These are phyloP conservation scores for Gasteruption jaculator DNA, from an alignment of 2,888 invertebrate species.

Conservation along the genomic window DNA sequence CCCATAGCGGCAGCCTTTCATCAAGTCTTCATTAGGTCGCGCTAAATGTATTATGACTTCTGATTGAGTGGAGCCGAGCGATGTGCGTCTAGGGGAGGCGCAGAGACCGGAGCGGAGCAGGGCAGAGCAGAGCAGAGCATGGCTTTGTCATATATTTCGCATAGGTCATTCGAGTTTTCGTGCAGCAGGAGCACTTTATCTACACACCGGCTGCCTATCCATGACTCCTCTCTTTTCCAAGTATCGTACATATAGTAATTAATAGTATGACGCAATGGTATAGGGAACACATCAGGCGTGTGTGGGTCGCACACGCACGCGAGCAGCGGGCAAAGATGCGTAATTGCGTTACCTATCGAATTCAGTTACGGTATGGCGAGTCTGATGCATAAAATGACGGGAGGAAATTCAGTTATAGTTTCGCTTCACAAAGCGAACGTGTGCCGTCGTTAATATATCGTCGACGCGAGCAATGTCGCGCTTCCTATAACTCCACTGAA, in stretches of 20 bases:
- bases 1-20: constrained; percentile 46
- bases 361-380: constrained; percentile 50
- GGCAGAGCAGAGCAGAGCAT: too few species aligned
- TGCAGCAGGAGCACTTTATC: too few species aligned
- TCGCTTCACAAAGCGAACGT: constrained; percentile 50
- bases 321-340: constrained; percentile 46
- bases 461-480: constrained; percentile 31
- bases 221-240: too few species aligned
- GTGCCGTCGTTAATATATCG: constrained; percentile 44
- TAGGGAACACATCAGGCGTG: too few species aligned
- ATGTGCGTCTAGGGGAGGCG: too few species aligned
- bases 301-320: constrained; percentile 34
- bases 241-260: constrained; percentile 32
- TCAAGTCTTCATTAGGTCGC: constrained; percentile 51
- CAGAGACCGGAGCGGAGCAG: too few species aligned
- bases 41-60: constrained; percentile 54
- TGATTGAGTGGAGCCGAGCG: constrained; percentile 48
- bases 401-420: constrained; percentile 50
- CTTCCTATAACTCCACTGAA: too few species aligned
- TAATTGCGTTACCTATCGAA: constrained; percentile 52
- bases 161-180: too few species aligned
- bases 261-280: too few species aligned
- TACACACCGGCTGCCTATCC: too few species aligned
- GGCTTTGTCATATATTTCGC: too few species aligned
- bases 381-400: constrained; percentile 52